Conservation (phyloP, 1,140 invertebrate genomes). For the Pseudoatta argentina region DNA sequence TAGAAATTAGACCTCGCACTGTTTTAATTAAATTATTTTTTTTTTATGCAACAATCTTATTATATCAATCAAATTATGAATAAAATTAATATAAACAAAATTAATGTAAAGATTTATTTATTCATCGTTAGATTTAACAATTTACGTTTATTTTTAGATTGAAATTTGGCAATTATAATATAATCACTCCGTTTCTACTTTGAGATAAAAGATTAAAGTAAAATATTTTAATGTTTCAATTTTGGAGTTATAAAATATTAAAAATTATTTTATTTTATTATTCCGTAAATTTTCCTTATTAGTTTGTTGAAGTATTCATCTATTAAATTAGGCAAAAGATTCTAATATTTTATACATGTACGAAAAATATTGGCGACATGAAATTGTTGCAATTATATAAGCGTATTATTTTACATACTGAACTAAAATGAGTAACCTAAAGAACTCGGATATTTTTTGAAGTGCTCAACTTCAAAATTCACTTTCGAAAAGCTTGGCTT, state of each 20-base stretch:
- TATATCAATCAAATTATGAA: not conserved
- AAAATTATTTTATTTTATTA: slow-evolving; percentile 9
- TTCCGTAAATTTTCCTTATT: not conserved
- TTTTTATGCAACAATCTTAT: not conserved
- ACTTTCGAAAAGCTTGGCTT: slow-evolving; percentile 46
- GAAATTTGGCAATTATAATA: not conserved
- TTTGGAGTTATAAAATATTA: not conserved
- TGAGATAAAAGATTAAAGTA: not conserved
- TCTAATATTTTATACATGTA: not conserved
- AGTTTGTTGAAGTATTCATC: not conserved
- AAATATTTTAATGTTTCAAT: not conserved
- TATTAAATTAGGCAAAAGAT: not conserved
- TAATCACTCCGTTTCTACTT: not conserved
- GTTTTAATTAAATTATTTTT: slow-evolving; percentile 6
- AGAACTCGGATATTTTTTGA: not conserved
- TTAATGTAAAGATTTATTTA: not conserved
- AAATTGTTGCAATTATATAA: not conserved
- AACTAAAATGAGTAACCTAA: not conserved
- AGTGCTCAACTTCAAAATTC: slow-evolving; percentile 10
- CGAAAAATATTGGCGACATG: not conserved
- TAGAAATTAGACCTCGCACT: not conserved
- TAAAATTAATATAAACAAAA: not conserved
- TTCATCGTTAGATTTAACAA: not conserved
- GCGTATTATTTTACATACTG: not conserved
- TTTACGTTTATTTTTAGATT: slow-evolving; percentile 10